Percentiles rank a stretch among this genome's conserved stretches.
phyloP scores from a whole-genome alignment of 2,797 vertebrate genomes.

The Salarias fasciatus region DNA sequence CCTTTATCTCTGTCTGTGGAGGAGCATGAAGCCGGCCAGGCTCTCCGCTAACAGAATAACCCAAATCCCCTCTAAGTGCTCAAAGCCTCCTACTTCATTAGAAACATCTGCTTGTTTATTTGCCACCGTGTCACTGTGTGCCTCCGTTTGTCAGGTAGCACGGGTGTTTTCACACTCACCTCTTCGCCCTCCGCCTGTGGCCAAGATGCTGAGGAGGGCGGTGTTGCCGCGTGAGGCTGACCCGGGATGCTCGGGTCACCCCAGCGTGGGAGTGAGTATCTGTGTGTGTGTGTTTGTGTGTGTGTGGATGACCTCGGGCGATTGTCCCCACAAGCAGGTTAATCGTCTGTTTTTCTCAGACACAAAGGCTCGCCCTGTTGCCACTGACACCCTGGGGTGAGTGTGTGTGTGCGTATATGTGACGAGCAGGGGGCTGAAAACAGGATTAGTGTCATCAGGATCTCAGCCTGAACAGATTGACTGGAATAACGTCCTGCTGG shows the following conservation, averaged over 20 bases:
- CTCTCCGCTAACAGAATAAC: conserved; percentile 43
- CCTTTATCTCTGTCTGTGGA: conserved; percentile 59
- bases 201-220: conserved; percentile 36
- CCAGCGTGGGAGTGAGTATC: neutral
- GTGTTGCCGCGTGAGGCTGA: conserved; percentile 5
- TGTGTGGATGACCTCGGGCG: neutral
- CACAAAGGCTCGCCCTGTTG: conserved; percentile 71
- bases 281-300: conserved; percentile 8
- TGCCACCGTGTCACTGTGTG: conserved; percentile 36
- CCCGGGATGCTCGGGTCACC: conserved; percentile 14
- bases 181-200: conserved; percentile 24
- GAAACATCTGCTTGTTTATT: conserved; percentile 76
- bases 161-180: conserved; percentile 25
- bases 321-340: conserved; percentile 47
- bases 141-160: conserved; percentile 49
- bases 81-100: conserved; percentile 68
- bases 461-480: conserved; percentile 82
- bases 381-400: conserved; percentile 64
- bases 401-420: conserved; percentile 47
- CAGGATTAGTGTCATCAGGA: conserved; percentile 81
- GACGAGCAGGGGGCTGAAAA: conserved; percentile 68
- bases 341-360: conserved; percentile 74
- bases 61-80: conserved; percentile 61
- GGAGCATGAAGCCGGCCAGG: conserved; percentile 16
- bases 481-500: conserved; percentile 52